Conservation (phyloP, 1,140 invertebrate genomes). For the Campoletis sonorensis region DNA sequence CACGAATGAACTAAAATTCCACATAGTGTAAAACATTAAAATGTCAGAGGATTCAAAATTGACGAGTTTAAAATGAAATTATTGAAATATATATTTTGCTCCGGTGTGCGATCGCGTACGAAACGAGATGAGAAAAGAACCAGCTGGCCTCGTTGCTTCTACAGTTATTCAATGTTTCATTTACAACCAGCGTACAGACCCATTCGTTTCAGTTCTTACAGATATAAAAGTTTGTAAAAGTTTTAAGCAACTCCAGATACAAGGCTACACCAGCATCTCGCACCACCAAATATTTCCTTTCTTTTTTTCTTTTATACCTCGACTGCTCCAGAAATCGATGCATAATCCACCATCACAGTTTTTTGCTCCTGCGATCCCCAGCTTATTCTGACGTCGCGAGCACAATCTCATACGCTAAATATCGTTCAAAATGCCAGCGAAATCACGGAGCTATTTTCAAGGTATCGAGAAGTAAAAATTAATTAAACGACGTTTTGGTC, state of each 20-base stretch:
- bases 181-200: not conserved
- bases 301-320: not conserved
- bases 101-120: not conserved
- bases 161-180: not conserved
- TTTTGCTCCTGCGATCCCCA: too few relatives aligned
- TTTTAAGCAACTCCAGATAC: conserved; percentile 1
- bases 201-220: not conserved
- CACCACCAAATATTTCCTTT: not conserved
- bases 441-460: too few relatives aligned
- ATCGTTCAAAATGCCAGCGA: too few relatives aligned
- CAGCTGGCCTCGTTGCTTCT: conserved; percentile 3
- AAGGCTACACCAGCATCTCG: not conserved
- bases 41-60: not conserved
- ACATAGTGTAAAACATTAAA: not conserved
- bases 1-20: not conserved
- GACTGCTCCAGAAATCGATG: not conserved
- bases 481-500: too few relatives aligned
- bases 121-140: conserved; percentile 15
- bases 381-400: too few relatives aligned
- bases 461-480: too few relatives aligned
- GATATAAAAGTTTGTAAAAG: conserved; percentile 5
- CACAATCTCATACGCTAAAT: too few relatives aligned
- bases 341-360: not conserved
- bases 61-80: not conserved
- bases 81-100: not conserved